phyloP scores from a whole-genome alignment of 2,113 vertebrate species.

The Crotalus viridis region DNA sequence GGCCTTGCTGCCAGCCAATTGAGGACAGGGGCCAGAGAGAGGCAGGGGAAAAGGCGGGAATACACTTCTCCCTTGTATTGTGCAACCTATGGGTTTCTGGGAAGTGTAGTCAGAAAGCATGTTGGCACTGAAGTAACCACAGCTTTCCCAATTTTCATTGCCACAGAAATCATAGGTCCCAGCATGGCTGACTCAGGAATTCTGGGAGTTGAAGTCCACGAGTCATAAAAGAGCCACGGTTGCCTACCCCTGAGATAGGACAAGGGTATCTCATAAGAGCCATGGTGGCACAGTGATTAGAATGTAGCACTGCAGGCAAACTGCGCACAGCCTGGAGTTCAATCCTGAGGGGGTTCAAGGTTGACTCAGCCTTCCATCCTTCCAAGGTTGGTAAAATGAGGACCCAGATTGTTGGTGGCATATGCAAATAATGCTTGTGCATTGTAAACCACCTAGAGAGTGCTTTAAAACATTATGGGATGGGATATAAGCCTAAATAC shows the following conservation, averaged over 20 bases:
- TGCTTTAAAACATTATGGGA: too few relatives aligned
- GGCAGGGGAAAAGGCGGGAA: neutral
- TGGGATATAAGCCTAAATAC: too few relatives aligned
- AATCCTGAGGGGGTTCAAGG: too few relatives aligned
- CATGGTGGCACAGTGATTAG: too few relatives aligned
- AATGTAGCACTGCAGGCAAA: too few relatives aligned
- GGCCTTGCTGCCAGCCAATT: too few relatives aligned
- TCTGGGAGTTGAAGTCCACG: too few relatives aligned
- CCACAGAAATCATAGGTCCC: neutral
- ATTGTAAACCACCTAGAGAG: neutral
- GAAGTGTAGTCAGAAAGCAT: neutral
- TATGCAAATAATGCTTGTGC: neutral
- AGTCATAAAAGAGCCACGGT: too few relatives aligned
- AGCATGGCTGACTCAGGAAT: neutral
- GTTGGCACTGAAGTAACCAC: too few relatives aligned
- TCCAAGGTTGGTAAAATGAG: neutral
- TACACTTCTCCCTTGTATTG: neutral
- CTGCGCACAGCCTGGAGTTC: too few relatives aligned
- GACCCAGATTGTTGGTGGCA: neutral
- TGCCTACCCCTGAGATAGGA: neutral
- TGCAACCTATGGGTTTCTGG: neutral
- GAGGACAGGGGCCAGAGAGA: too few relatives aligned
- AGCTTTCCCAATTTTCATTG: neutral
- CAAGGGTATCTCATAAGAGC: neutral
- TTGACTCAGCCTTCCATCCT: neutral